These are phyloP conservation scores for Hyppa rectilinea DNA, from an alignment of 2,888 invertebrate species.

Conservation along the genomic window DNA sequence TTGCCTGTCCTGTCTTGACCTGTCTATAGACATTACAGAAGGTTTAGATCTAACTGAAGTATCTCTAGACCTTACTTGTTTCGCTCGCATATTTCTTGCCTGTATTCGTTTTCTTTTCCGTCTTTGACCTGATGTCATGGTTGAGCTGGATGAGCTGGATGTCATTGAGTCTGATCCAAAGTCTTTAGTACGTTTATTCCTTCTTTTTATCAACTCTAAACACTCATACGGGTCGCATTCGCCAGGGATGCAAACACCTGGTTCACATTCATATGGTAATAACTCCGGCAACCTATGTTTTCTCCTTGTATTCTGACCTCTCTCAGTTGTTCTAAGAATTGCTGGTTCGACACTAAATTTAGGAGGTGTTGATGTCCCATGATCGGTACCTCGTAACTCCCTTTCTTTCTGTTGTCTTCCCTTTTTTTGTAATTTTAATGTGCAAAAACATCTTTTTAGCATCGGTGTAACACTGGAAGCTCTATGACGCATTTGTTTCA, in stretches of 20 bases:
- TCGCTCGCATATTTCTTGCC: slow-evolving; percentile 36
- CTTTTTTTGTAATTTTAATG: slow-evolving; percentile 68
- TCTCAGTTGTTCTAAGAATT: slow-evolving; percentile 39
- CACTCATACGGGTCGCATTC: slow-evolving; percentile 70
- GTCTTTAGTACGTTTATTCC: slow-evolving; percentile 48
- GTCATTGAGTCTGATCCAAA: slow-evolving; percentile 51
- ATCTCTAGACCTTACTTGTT: slow-evolving; percentile 30
- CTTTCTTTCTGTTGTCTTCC: slow-evolving; percentile 52
- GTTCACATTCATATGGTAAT: slow-evolving; percentile 72
- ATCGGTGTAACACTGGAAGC: slow-evolving; percentile 56
- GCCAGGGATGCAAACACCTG: slow-evolving; percentile 70
- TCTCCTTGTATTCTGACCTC: slow-evolving; percentile 56
- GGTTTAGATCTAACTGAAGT: slow-evolving; percentile 33
- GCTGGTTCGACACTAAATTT: slow-evolving; percentile 39
- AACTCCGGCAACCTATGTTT: slow-evolving; percentile 47
- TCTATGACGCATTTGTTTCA: slow-evolving; percentile 55
- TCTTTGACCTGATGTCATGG: slow-evolving; percentile 46
- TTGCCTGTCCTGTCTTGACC: slow-evolving; percentile 1
- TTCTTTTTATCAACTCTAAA: slow-evolving; percentile 63
- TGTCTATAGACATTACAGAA: slow-evolving; percentile 34
- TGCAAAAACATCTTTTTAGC: slow-evolving; percentile 73
- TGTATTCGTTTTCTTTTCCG: slow-evolving; percentile 44
- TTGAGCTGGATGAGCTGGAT: slow-evolving; percentile 46
- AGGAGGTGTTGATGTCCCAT: slow-evolving; percentile 61
- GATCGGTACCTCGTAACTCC: slow-evolving; percentile 24